Conservation (phyloP, 2,113 vertebrate genomes). For the Heliornis fulica region DNA sequence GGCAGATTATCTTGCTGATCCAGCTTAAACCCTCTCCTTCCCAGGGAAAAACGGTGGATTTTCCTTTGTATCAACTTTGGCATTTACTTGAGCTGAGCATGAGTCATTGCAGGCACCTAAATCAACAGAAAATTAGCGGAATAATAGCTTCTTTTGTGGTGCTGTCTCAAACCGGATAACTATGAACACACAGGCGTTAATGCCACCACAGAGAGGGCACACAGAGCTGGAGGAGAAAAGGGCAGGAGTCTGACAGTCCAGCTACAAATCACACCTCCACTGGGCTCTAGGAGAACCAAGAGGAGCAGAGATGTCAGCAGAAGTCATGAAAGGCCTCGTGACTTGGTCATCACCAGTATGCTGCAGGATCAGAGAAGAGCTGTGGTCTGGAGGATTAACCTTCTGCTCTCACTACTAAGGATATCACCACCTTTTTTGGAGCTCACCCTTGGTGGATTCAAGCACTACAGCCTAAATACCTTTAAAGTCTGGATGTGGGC, state of each 20-base stretch:
- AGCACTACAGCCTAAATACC: background rate
- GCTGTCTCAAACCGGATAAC: background rate
- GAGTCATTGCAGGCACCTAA: background rate
- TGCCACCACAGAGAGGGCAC: background rate
- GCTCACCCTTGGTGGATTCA: background rate
- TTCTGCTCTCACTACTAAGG: background rate
- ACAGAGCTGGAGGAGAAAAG: background rate
- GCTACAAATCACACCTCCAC: background rate
- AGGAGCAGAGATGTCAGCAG: rapidly evolving
- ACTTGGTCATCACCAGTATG: background rate
- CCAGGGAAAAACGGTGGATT: background rate
- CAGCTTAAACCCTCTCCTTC: conserved; percentile 5
- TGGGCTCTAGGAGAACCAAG: rapidly evolving
- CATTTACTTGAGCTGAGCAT: background rate
- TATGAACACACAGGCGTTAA: background rate
- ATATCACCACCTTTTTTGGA: background rate
- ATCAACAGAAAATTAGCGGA: conserved; percentile 22
- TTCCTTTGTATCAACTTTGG: background rate
- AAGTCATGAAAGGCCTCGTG: rapidly evolving
- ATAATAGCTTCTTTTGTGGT: background rate
- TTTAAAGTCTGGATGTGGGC: background rate
- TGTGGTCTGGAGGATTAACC: background rate
- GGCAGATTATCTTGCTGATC: conserved; percentile 12
- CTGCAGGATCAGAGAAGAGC: background rate
- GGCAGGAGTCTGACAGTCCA: background rate